These are phyloP conservation scores for Myotis pilosus DNA, from an alignment of 2,797 vertebrate genomes.

Conservation along the genomic window DNA sequence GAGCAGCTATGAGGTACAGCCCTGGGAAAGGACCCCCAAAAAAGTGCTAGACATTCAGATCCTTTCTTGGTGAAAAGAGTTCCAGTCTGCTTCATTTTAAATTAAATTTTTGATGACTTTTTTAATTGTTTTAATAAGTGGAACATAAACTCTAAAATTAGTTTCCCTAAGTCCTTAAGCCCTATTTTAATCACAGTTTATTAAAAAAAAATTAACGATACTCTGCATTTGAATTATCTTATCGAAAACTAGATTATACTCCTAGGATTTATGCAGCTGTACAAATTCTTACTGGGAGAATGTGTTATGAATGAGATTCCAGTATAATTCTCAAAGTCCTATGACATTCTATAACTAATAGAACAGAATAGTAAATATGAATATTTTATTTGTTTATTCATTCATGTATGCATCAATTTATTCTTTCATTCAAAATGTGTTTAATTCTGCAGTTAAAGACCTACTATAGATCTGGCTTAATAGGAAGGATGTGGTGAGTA, in stretches of 20 bases:
- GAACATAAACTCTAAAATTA: background rate
- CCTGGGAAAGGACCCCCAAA: accelerated
- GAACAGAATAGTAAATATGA: background rate
- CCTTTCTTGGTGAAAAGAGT: accelerated
- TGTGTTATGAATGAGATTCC: background rate
- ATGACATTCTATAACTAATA: accelerated
- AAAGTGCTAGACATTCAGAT: accelerated
- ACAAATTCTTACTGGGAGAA: accelerated
- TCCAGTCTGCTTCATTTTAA: background rate
- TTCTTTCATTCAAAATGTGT: background rate
- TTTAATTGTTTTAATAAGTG: background rate
- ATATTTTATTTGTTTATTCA: too few species aligned
- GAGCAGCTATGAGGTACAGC: accelerated
- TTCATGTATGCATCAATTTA: background rate
- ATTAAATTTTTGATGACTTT: background rate
- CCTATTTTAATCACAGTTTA: background rate
- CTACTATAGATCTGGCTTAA: too few species aligned
- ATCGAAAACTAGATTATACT: background rate
- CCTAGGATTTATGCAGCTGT: background rate
- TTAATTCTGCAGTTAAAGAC: too few species aligned
- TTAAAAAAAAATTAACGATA: background rate
- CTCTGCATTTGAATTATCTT: background rate
- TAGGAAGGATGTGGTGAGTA: accelerated
- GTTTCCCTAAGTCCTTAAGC: background rate
- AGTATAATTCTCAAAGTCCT: background rate